Percentiles rank a stretch among this genome's conserved stretches.
These are phyloP conservation scores for Tanypteryx hageni DNA, from an alignment of 2,888 invertebrate genomes.

Conservation along the genomic window DNA sequence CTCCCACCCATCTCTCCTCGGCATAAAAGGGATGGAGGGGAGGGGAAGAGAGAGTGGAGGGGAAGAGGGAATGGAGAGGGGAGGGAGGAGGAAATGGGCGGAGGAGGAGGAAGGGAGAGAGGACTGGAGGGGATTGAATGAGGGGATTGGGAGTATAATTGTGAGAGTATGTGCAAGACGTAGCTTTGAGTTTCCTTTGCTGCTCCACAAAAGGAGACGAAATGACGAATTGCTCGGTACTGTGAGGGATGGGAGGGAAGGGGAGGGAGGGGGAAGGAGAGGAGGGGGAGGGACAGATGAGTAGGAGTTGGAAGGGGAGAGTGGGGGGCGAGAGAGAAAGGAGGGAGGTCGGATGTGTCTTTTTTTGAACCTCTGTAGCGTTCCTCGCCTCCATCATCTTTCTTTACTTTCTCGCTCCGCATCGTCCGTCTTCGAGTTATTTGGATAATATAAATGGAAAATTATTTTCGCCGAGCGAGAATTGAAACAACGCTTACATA, in stretches of 20 bases:
- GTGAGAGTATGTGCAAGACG: constrained; percentile 7
- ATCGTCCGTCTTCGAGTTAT: neutral
- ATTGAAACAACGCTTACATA: too few species aligned
- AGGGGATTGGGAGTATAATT: constrained; percentile 48
- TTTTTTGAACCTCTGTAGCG: neutral
- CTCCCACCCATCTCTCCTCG: constrained; percentile 38
- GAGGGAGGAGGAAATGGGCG: neutral
- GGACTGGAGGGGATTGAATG: constrained; percentile 60
- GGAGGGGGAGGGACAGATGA: too few species aligned
- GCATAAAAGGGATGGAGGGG: too few species aligned
- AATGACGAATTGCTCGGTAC: constrained; percentile 50
- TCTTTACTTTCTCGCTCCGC: constrained; percentile 1
- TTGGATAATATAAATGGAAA: neutral
- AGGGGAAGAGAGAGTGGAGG: neutral
- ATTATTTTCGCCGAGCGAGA: neutral
- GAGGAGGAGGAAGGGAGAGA: neutral
- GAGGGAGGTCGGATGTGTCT: neutral
- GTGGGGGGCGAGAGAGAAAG: neutral
- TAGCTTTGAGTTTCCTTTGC: neutral
- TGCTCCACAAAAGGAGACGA: constrained; percentile 52
- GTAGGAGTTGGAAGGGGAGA: neutral
- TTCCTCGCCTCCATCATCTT: neutral
- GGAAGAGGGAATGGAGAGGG: neutral
- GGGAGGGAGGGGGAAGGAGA: neutral
- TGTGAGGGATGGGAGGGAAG: neutral